Evolutionary conservation across 2,113 vertebrate species (phyloP), one percentile per base, ranked within the genome.

Genomic region (Danio rerio): DNA sequence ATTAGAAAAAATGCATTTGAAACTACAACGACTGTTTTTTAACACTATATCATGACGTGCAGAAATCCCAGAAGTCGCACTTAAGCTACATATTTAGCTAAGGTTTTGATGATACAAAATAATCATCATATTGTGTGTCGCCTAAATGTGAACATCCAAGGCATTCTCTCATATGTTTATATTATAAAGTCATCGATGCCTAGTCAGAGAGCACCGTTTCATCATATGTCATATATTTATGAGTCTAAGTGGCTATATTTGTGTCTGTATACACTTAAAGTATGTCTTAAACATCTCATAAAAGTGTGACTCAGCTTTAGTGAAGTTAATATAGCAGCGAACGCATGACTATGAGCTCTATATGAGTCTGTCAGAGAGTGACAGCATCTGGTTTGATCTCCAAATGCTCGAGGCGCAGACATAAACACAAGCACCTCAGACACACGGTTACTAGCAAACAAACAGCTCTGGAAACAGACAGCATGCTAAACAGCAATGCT

Each of bases 381-480:
- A 31, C 47, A 56, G 15, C 52, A 13, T 56, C 71, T 56, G 52
- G 8, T 71, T 11, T 21, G 21, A 16, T 66, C 47, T 52, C 47
- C 12, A 21, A 50, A 4, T 0, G 18, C 73, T 43, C 7, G n/a
- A 31, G 52, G 52, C 78, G 40, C 45, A 72, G 47, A 74, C 70
- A 21, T 59, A 9, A 53, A 74, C 7, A 55, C 70, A 81, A 70
- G 61, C 45, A 18, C 58, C 49, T 74, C 80, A 74, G 56, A 81
- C 69, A 74, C 58, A 20, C 59, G 6, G 52, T 58, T 70, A 71
- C 58, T 55, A 43, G 55, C 52, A 58, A 66, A 81, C 49, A 81
- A 71, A 81, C 20, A 12, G 7, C 43, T 50, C 73, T n/a, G 49
- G 10, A 76, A 47, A 18, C 21, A 73, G 45, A 81, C 68, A 50